Evolutionary conservation across 2,113 vertebrate species (phyloP).

Genomic region (Rhodinocichla rosea): DNA sequence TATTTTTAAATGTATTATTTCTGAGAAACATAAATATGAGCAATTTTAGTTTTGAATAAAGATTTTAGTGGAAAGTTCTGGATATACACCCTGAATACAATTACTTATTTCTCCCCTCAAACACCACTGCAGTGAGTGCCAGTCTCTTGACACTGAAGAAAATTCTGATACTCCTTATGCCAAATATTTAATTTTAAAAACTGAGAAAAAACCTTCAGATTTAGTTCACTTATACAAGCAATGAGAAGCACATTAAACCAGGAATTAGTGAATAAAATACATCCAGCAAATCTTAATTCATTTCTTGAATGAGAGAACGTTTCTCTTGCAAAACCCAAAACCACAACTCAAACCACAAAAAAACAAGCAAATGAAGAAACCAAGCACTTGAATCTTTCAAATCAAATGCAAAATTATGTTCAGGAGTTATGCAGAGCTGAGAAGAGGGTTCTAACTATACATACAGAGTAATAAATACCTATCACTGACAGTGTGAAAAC

Average conservation of each 20-base stretch:
- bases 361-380: not conserved
- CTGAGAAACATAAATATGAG: not conserved
- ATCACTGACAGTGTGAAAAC: not conserved
- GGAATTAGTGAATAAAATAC: not conserved
- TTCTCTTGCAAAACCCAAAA: not conserved
- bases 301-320: not conserved
- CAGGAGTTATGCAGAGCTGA: not conserved
- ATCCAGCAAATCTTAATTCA: not conserved
- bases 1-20: not conserved
- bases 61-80: not conserved
- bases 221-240: not conserved
- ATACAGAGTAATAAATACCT: not conserved
- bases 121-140: not conserved
- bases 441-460: not conserved
- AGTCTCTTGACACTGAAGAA: not conserved
- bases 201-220: not conserved
- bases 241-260: not conserved
- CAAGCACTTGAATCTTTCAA: not conserved
- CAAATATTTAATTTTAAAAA: not conserved
- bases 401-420: not conserved
- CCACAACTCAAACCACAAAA: not conserved
- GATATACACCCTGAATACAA: accelerated
- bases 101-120: not conserved
- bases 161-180: not conserved
- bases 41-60: not conserved